Percentiles rank a stretch among this genome's conserved stretches.
phyloP scores from a whole-genome alignment of 2,113 vertebrate genomes.

The Dipodomys merriami region DNA sequence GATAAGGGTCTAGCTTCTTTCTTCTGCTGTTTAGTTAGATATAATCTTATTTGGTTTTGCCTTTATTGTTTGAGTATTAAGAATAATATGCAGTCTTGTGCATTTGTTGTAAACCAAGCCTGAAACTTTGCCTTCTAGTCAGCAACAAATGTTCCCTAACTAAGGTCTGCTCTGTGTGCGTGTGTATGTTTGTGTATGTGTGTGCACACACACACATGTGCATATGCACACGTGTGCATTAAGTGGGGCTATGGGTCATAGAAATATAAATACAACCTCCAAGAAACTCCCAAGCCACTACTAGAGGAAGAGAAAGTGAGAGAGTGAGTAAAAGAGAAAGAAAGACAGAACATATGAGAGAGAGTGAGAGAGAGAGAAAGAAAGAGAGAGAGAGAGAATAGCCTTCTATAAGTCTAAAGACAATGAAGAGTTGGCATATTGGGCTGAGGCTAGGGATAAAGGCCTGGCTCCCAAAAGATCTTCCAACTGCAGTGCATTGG shows the following conservation, averaged over 20 bases:
- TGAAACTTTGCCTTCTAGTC: neutral
- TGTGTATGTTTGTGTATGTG: no score
- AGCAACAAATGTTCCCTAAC: neutral
- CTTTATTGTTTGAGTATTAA: neutral
- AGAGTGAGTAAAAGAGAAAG: no score
- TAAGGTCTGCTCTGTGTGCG: neutral
- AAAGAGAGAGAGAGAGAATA: neutral
- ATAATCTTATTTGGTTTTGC: neutral
- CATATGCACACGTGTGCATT: no score
- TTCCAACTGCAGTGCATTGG: neutral
- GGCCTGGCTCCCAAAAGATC: neutral
- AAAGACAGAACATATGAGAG: no score
- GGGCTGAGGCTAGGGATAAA: accelerated
- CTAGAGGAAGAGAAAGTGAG: neutral
- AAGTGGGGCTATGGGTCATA: neutral
- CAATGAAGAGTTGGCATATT: neutral
- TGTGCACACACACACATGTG: no score
- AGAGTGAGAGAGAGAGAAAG: no score
- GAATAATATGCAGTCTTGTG: neutral
- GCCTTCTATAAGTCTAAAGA: neutral
- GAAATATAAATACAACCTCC: neutral
- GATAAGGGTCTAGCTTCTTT: neutral
- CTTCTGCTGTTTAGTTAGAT: neutral
- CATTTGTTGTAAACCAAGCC: neutral
- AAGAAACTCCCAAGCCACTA: neutral